Conservation (phyloP, 2,797 vertebrate species). For the Cryptoblepharus egeriae region DNA sequence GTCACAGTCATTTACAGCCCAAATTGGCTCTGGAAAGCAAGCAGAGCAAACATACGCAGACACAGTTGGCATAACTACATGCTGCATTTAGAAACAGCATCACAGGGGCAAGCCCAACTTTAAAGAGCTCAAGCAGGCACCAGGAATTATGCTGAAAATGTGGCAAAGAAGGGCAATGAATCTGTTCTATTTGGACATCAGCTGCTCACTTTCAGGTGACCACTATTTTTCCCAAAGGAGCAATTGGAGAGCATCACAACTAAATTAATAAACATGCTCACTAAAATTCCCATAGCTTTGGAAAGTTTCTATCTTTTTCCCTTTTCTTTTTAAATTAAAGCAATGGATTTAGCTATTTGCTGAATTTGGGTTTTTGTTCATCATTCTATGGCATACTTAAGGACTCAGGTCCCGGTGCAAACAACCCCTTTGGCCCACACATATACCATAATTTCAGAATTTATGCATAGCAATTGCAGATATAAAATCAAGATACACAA, state of each 20-base stretch:
- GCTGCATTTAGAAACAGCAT: not conserved
- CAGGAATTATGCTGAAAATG: not conserved
- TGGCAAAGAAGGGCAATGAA: not conserved
- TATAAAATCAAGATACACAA: constrained; percentile 5
- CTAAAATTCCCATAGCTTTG: not conserved
- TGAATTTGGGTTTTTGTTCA: not conserved
- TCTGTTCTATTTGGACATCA: not conserved
- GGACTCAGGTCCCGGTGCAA: not conserved
- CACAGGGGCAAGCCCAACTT: not conserved
- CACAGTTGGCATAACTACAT: not conserved
- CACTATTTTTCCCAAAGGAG: not conserved
- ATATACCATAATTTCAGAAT: constrained; percentile 16
- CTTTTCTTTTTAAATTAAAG: no score
- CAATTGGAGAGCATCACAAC: not conserved
- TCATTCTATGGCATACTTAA: constrained; percentile 1
- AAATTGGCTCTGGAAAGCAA: not conserved
- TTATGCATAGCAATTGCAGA: not conserved
- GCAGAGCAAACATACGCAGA: not conserved
- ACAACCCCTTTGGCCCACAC: not conserved
- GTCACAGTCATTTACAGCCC: not conserved
- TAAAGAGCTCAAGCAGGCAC: no score
- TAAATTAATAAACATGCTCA: not conserved
- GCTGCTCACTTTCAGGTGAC: not conserved
- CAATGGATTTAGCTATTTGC: not conserved
- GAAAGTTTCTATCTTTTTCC: no score